phyloP scores from a whole-genome alignment of 2,888 invertebrate genomes.

The Aleiodes alternator region DNA sequence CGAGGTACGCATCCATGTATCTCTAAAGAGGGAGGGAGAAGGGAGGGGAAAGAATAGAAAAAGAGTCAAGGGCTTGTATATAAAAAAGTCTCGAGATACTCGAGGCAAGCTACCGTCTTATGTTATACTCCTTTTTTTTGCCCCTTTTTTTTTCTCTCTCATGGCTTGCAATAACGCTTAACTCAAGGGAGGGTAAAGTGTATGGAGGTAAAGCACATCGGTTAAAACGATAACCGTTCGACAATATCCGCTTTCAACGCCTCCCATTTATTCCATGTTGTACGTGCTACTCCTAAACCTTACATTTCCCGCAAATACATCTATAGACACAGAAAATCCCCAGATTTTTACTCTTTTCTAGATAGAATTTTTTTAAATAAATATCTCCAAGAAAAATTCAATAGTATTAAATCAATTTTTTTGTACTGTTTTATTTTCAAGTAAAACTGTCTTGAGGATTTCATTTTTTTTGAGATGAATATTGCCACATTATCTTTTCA shows the following conservation, averaged over 20 bases:
- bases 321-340: neutral
- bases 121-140: slow-evolving; percentile 30
- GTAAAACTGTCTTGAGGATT: no score
- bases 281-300: neutral
- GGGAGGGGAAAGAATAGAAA: slow-evolving; percentile 22
- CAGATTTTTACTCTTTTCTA: neutral
- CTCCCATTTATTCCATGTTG: slow-evolving; percentile 26
- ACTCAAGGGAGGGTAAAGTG: slow-evolving; percentile 28
- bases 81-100: slow-evolving; percentile 44
- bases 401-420: neutral
- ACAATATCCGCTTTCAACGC: slow-evolving; percentile 43
- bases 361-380: neutral
- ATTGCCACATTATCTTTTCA: neutral
- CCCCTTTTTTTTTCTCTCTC: neutral
- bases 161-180: slow-evolving; percentile 39
- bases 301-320: neutral
- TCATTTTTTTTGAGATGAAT: neutral
- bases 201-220: slow-evolving; percentile 42
- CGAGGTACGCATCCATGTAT: slow-evolving; percentile 28
- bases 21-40: slow-evolving; percentile 30
- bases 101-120: slow-evolving; percentile 37
- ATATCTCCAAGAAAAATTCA: neutral
- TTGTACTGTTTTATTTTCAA: no score
- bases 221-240: slow-evolving; percentile 45
- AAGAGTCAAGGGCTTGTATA: slow-evolving; percentile 43